A percentile compares a stretch with the other conserved stretches of the same genome.
phyloP scores from a whole-genome alignment of 2,888 invertebrate genomes.

The Chloroclysta siterata region DNA sequence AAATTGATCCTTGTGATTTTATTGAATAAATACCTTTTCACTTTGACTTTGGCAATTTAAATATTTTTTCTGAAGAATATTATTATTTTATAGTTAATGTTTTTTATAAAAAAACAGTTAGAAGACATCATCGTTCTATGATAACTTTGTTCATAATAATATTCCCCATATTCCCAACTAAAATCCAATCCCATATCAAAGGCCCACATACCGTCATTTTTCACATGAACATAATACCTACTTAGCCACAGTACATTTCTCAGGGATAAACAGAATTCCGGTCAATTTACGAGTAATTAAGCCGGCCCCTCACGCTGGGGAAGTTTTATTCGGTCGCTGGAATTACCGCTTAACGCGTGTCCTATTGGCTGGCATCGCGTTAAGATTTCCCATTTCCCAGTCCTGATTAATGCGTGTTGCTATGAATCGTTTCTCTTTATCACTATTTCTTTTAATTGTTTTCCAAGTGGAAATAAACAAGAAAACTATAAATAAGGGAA shows the following conservation, averaged over 20 bases:
- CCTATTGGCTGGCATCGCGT: slow-evolving; percentile 67
- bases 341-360: slow-evolving; percentile 70
- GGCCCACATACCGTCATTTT: background rate
- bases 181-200: background rate
- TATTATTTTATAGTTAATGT: too few relatives aligned
- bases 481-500: background rate
- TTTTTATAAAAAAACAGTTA: too few relatives aligned
- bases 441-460: slow-evolving; percentile 20
- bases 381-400: slow-evolving; percentile 61
- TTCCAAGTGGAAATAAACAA: slow-evolving; percentile 8
- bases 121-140: too few relatives aligned
- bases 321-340: slow-evolving; percentile 79
- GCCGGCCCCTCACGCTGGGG: slow-evolving; percentile 79
- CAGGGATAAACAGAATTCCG: slow-evolving; percentile 72
- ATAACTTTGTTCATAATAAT: too few relatives aligned
- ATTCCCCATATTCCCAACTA: background rate
- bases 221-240: slow-evolving; percentile 13
- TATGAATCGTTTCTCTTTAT: slow-evolving; percentile 36
- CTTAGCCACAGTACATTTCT: slow-evolving; percentile 51
- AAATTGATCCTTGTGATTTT: too few relatives aligned
- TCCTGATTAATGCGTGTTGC: slow-evolving; percentile 63
- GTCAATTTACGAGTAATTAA: slow-evolving; percentile 85
- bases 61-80: too few relatives aligned
- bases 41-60: too few relatives aligned
- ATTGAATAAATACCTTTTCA: too few relatives aligned